Evolutionary conservation across 2,888 invertebrate species (phyloP), one percentile per base, ranked within the genome.

Genomic region (Hedychridium roseum): DNA sequence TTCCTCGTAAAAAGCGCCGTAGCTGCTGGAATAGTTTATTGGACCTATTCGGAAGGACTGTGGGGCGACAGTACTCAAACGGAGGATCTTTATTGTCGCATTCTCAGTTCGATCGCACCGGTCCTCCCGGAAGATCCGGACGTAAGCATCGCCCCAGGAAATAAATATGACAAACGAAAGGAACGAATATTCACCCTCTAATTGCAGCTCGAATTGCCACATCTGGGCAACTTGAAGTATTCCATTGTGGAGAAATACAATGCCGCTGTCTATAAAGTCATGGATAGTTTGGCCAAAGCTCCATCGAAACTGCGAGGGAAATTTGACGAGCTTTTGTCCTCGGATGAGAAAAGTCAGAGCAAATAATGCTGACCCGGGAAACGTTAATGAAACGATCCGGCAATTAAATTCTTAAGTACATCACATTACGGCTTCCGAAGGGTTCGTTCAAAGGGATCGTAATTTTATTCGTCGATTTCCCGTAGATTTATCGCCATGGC

Each of bases 51-150:
- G 49, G 73, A 80, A 47, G 82, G 81, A 7, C 49, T 82, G 6
- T 82, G 82, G 82, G 80, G 81, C 1, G 72, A 71, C 40, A 61
- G 76, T 4, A 66, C 68, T 16, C 71, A 79, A 35, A 77, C 79
- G 5, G 79, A 80, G 54, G 64, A 77, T 7, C 51, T 82, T 15
- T 82, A 79, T 52, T 49, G 43, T 36, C 61, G 70, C n/a, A 64
- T 70, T 14, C 34, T 60, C 17, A 50, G 49, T 2, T 59, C 63
- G n/a, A 38, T 71, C 6, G 41, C 39, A 1, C 57, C 59, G 1
- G 14, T 45, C 1, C 27, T 51, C 1, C 41, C 47, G 17, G 45
- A 54, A 31, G 39, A 31, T 2, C 32, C 53, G 15, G 44, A 44
- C 39, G 23, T 46, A 11, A n/a, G n/a, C n/a, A n/a, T n/a, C n/a